A percentile compares a stretch with the other conserved stretches of the same genome.
Evolutionary conservation across 2,113 vertebrate species (phyloP).

Genomic region (Amia ocellicauda): DNA sequence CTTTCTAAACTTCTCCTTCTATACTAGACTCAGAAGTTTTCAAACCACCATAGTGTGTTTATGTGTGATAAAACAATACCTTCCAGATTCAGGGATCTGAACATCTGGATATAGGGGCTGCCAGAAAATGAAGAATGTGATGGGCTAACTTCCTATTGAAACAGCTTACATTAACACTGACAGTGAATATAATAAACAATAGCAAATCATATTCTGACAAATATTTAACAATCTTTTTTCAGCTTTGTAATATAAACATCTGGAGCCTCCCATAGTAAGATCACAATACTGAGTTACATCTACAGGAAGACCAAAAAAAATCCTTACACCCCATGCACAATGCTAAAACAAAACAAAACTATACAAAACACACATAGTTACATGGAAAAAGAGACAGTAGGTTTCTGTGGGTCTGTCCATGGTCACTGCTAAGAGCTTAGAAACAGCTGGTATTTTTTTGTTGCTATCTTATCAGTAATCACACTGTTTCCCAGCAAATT

Average conservation of each 20-base stretch:
- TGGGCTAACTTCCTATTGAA: conserved; percentile 1
- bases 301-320: neutral
- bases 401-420: too few relatives aligned
- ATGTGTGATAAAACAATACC: neutral
- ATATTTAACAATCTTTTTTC: neutral
- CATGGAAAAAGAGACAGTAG: too few relatives aligned
- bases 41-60: neutral
- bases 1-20: too few relatives aligned
- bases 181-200: conserved; percentile 7
- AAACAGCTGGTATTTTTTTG: too few relatives aligned
- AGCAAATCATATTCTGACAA: conserved; percentile 4
- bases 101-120: conserved; percentile 5
- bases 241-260: neutral
- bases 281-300: conserved; percentile 1
- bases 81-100: neutral
- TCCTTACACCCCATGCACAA: neutral
- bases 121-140: neutral
- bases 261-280: neutral
- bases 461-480: too few relatives aligned
- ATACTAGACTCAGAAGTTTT: too few relatives aligned
- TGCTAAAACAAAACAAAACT: too few relatives aligned
- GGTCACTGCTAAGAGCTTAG: too few relatives aligned
- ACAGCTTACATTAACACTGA: conserved; percentile 8
- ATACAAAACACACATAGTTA: too few relatives aligned
- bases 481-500: too few relatives aligned